A percentile compares a stretch with the other conserved stretches of the same genome.
These are phyloP conservation scores for Dolichopus griseipennis DNA, from an alignment of 2,888 invertebrate genomes.

Conservation along the genomic window DNA sequence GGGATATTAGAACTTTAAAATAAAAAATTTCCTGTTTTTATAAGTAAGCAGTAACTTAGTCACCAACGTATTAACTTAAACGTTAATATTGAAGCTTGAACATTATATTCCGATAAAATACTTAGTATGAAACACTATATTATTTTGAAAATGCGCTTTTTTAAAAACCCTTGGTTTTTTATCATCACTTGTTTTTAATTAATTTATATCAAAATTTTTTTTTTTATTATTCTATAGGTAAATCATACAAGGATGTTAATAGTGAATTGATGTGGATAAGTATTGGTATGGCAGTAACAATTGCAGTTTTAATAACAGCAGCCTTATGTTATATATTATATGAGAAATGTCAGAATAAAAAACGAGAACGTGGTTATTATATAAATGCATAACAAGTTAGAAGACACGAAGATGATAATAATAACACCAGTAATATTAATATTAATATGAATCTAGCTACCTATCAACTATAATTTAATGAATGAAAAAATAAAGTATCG, in stretches of 20 bases:
- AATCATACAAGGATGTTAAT: constrained; percentile 71
- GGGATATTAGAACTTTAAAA: too few relatives aligned
- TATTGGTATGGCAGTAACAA: constrained; percentile 76
- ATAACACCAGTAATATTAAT: constrained; percentile 1
- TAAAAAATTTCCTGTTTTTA: too few relatives aligned
- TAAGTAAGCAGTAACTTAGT: too few relatives aligned
- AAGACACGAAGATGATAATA: background rate
- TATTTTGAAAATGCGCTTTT: too few relatives aligned
- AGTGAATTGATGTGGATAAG: constrained; percentile 82
- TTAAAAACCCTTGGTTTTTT: background rate
- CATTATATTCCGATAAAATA: too few relatives aligned
- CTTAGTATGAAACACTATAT: too few relatives aligned
- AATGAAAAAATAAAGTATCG: too few relatives aligned
- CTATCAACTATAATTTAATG: background rate
- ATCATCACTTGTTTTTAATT: background rate
- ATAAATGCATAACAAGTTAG: constrained; percentile 51
- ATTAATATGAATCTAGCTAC: background rate
- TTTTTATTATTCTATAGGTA: constrained; percentile 48
- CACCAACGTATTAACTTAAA: too few relatives aligned
- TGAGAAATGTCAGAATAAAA: constrained; percentile 64
- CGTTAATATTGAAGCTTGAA: too few relatives aligned
- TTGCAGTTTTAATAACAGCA: constrained; percentile 68
- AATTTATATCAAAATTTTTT: background rate
- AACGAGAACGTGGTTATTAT: constrained; percentile 53
- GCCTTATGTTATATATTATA: constrained; percentile 71